Evolutionary conservation across 2,113 vertebrate species (phyloP).

Genomic region (Microcebus ravelobensis): DNA sequence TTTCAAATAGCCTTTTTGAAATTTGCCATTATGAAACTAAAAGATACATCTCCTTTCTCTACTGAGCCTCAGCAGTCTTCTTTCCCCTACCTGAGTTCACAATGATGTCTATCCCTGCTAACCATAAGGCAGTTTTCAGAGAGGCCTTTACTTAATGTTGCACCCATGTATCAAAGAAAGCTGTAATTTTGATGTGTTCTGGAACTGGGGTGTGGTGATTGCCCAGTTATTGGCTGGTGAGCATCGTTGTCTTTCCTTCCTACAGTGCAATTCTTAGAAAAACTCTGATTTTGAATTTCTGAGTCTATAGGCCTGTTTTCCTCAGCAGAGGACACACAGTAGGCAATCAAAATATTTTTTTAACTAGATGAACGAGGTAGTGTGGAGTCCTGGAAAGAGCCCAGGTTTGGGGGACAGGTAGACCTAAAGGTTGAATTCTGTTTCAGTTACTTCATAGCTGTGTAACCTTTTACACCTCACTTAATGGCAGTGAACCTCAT

Average conservation of each 20-base stretch:
- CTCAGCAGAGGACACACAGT: neutral
- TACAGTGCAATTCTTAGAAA: neutral
- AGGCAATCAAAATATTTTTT: neutral
- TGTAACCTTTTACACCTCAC: neutral
- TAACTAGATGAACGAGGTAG: neutral
- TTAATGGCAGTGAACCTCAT: neutral
- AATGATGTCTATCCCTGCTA: neutral
- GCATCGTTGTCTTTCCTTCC: neutral
- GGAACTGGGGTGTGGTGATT: neutral
- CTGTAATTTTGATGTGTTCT: neutral
- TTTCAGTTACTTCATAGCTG: neutral
- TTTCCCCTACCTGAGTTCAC: neutral
- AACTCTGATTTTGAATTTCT: neutral
- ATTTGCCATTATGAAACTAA: neutral
- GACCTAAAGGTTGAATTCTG: neutral
- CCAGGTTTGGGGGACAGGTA: neutral
- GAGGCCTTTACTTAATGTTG: neutral
- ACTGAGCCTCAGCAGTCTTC: neutral
- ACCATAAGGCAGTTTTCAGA: neutral
- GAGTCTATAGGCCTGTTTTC: neutral
- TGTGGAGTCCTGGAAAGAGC: neutral
- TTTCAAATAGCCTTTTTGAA: conserved; percentile 36
- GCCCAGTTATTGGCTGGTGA: neutral
- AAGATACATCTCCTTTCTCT: neutral
- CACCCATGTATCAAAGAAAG: neutral